Evolutionary conservation across 1,140 invertebrate genomes (phyloP).

Genomic region (Saccostrea glomerata): DNA sequence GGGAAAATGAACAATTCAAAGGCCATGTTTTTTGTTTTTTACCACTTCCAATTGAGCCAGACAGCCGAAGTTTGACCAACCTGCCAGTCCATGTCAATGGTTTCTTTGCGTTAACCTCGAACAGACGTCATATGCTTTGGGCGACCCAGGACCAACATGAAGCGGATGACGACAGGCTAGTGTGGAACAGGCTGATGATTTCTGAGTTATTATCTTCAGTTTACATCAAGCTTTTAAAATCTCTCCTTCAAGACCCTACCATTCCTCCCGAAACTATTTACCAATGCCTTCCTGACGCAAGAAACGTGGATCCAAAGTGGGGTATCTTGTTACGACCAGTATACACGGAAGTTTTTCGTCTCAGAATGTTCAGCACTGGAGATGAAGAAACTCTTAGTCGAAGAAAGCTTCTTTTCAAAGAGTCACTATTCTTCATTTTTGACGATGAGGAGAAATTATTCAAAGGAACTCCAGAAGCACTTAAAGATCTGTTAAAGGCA

Average conservation of each 20-base stretch:
- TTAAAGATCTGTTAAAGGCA: background rate
- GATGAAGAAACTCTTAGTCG: background rate
- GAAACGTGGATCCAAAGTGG: background rate
- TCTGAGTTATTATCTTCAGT: conserved; percentile 65
- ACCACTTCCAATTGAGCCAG: conserved; percentile 68
- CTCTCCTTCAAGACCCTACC: background rate
- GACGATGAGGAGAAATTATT: background rate
- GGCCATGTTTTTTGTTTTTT: conserved; percentile 75
- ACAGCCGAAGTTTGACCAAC: conserved; percentile 62
- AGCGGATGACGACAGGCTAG: conserved; percentile 62
- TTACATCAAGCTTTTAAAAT: conserved; percentile 54
- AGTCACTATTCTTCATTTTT: background rate
- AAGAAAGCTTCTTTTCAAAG: background rate
- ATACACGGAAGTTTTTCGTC: background rate
- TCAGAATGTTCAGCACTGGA: background rate
- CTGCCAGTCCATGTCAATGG: conserved; percentile 75
- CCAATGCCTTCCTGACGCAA: background rate
- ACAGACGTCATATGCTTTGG: conserved; percentile 74
- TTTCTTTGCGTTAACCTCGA: conserved; percentile 73
- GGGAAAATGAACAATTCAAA: conserved; percentile 33
- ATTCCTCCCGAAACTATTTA: background rate
- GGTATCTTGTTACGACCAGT: background rate
- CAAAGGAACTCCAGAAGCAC: background rate
- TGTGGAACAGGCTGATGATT: conserved; percentile 71
- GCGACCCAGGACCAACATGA: conserved; percentile 60